These are phyloP conservation scores for Ichneumon xanthorius DNA, from an alignment of 2,888 invertebrate genomes.

Conservation along the genomic window DNA sequence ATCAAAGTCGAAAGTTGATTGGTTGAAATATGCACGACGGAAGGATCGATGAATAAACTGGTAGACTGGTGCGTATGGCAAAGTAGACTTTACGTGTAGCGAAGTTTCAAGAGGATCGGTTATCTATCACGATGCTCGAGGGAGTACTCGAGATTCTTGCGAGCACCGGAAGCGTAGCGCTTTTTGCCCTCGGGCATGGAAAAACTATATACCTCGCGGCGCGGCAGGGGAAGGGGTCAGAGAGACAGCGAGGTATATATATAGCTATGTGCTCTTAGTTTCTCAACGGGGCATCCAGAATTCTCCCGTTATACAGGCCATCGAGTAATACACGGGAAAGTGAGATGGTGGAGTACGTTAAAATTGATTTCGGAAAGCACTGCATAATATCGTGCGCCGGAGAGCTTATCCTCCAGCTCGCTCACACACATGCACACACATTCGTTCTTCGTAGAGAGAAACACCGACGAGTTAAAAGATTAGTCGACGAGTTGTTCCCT, in stretches of 20 bases:
- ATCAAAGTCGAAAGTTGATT: constrained; percentile 38
- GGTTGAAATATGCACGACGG: constrained; percentile 2
- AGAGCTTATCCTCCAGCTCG: constrained; percentile 13
- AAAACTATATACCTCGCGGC: background rate
- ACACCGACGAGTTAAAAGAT: constrained; percentile 35
- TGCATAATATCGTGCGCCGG: constrained; percentile 42
- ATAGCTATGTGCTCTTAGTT: constrained; percentile 27
- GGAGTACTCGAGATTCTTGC: constrained; percentile 28
- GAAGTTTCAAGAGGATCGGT: constrained; percentile 16
- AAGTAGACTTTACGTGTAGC: background rate
- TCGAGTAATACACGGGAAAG: constrained; percentile 28
- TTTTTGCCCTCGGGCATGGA: constrained; percentile 11
- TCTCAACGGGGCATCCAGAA: constrained; percentile 36
- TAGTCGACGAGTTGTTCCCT: constrained; percentile 22
- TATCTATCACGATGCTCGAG: constrained; percentile 39
- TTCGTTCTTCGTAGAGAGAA: background rate
- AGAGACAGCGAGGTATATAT: background rate
- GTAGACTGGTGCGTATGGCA: background rate
- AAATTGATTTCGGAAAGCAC: constrained; percentile 59
- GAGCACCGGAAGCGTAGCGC: background rate
- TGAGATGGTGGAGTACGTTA: constrained; percentile 32
- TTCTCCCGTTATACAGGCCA: constrained; percentile 29
- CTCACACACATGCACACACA: background rate
- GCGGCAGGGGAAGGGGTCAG: background rate
- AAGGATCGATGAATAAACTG: constrained; percentile 19